phyloP scores from a whole-genome alignment of 2,888 invertebrate species.

The Oxytorus armatus region DNA sequence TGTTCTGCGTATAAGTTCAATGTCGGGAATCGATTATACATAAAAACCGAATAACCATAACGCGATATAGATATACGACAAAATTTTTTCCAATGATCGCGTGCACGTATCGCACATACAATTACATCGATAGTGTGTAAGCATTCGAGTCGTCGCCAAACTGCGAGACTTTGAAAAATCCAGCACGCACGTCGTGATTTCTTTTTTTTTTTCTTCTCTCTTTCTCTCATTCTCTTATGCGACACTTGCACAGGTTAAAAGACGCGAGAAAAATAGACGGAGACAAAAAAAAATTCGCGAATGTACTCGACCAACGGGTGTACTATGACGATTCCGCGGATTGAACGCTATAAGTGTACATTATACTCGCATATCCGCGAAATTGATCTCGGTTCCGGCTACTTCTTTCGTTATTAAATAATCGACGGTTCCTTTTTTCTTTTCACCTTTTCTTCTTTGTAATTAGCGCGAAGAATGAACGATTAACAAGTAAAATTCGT shows the following conservation, averaged over 20 bases:
- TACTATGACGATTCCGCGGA: conserved; percentile 17
- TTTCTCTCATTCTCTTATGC: not conserved
- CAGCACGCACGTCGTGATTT: conserved; percentile 7
- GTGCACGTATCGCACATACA: conserved; percentile 64
- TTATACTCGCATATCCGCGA: conserved; percentile 31
- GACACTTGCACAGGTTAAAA: conserved; percentile 23
- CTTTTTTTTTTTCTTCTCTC: not conserved
- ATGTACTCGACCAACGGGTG: conserved; percentile 19
- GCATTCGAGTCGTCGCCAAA: conserved; percentile 51
- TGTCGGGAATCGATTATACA: conserved; percentile 59
- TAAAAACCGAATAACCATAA: conserved; percentile 60
- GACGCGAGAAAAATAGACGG: conserved; percentile 25
- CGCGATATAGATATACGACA: conserved; percentile 61
- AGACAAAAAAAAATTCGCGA: conserved; percentile 18
- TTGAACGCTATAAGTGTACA: conserved; percentile 37
- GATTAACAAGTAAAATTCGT: conserved; percentile 71
- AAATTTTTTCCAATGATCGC: conserved; percentile 49
- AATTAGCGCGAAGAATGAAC: conserved; percentile 66
- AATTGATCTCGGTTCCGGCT: conserved; percentile 38
- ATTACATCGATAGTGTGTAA: conserved; percentile 59
- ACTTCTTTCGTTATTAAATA: conserved; percentile 60
- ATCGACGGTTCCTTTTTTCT: conserved; percentile 61
- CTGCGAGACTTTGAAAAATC: conserved; percentile 24
- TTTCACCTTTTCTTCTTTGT: conserved; percentile 5
- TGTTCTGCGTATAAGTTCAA: conserved; percentile 51